Base-by-base conservation (phyloP, 2,888 invertebrate species). In the Cataglyphis altisquamis region DNA sequence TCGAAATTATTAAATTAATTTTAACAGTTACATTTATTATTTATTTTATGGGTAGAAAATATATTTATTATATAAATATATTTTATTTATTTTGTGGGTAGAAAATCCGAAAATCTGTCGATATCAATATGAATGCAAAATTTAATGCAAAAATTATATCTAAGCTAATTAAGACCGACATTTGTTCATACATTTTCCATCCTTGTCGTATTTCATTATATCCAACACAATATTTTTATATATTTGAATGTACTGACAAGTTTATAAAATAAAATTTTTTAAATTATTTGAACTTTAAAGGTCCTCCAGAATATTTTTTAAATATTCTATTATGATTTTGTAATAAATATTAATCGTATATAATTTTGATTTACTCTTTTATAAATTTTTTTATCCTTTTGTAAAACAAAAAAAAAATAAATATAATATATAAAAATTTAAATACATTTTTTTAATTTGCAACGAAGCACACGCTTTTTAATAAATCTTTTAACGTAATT, bases 141-240 rank as follows among this genome's bases (percentile, higher is more conserved):
- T 60, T 70, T 32, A 60, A 45, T 36, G 8, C 15, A 45, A 60
- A 60, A 78, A 36, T 45, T 25, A 0, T 77, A 64, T 48, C 15
- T 57, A 15, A 67, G 5, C 9, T 45, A n/a, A 39, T 75, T 9
- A 25, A 66, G 3, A 66, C 4, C 15, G 29, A 57, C 0, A 57
- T n/a, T 57, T 29, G 41, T 77, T 77, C n/a, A 55, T 25, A 52
- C 52, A 55, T 55, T 77, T 66, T 67, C 39, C 39, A 6, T 55
- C 29, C n/a, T 67, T 25, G 3, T 52, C 15, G 48, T 36, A 25
- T 64, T 15, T 75, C 25, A 18, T 75, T 75, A 25, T 64, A 36
- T 75, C 1, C 4, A 29, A 29, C 15, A 10, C 21, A 39, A 45
- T 29, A 67, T 18, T 15, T 67, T 41, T 57, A 4, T 39, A 29